Evolutionary conservation across 2,888 invertebrate genomes (phyloP), one percentile per base, ranked within the genome.

Genomic region (Andrena bucephala): DNA sequence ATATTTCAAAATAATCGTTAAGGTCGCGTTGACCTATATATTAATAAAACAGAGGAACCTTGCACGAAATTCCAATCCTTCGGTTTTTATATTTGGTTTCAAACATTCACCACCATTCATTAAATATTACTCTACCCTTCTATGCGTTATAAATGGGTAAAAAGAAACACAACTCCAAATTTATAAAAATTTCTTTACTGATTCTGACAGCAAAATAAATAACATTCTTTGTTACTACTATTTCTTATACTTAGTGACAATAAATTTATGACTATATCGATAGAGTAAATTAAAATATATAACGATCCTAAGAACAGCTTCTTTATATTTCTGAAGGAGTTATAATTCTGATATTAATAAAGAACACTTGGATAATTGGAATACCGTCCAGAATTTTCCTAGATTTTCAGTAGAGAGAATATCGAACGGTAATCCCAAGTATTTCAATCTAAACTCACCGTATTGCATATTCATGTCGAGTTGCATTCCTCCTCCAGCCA

Each of bases 391-490:
- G 29, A 59, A 59, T 29, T 6, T 31, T n/a, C 27, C 0, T 27
- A 4, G 31, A 67, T 48, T 29, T 31, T 20, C 68, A 50, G 3
- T 8, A 3, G 2, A 62, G 33, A 31, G 16, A 13, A 29, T 33
- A 36, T 62, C 60, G 31, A 62, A 29, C 50, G 59, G 31, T 36
- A 50, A 60, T 60, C 50, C 48, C 24, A 50, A 48, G 50, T 27
- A 60, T 75, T 68, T 68, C 69, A 16, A n/a, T 60, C 27, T 68
- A 75, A 75, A 50, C 36, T 27, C 16, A 50, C 68, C 57, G 33
- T 36, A 13, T 24, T 24, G 60, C 75, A 50, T 36, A 24, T 68
- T 50, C 48, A 52, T 59, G 50, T 60, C 33, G 36, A 7, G n/a
- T 67, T 60, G 52, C 75, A 33, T 68, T 75, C 50, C 36, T 68